Percentiles rank a stretch among this genome's conserved stretches.
Conservation (phyloP, 2,888 invertebrate species). For the Chrysotoxum bicinctum region DNA sequence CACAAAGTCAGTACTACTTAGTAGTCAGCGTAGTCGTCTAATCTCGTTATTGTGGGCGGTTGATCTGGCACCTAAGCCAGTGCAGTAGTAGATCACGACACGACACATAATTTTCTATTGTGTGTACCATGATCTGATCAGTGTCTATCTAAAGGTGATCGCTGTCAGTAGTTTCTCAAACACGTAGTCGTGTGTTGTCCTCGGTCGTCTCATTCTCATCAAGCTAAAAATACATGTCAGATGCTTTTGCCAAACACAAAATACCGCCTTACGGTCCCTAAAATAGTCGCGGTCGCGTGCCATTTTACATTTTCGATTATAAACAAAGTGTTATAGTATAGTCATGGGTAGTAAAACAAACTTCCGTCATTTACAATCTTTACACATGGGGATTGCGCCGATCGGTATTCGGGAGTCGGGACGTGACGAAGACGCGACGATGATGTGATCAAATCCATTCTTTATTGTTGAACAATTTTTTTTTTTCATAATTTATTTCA, state of each 20-base stretch:
- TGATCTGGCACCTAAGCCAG: slow-evolving; percentile 36
- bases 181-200: background rate
- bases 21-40: background rate
- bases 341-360: background rate
- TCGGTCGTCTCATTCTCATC: background rate
- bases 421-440: background rate
- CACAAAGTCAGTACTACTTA: background rate
- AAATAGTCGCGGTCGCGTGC: slow-evolving; percentile 67
- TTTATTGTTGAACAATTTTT: background rate
- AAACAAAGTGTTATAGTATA: slow-evolving; percentile 23
- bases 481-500: background rate
- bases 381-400: background rate
- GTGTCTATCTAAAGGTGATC: slow-evolving; percentile 64
- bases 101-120: slow-evolving; percentile 39
- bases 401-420: no score
- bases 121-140: slow-evolving; percentile 58
- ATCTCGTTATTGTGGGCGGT: slow-evolving; percentile 41
- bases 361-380: slow-evolving; percentile 46
- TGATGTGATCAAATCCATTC: slow-evolving; percentile 23
- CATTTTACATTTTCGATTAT: slow-evolving; percentile 28
- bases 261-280: background rate
- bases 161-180: slow-evolving; percentile 55
- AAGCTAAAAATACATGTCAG: slow-evolving; percentile 48
- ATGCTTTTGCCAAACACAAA: slow-evolving; percentile 53
- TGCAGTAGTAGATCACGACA: slow-evolving; percentile 13